Conservation (phyloP, 1,140 invertebrate species). For the Lepidurus couesii region DNA sequence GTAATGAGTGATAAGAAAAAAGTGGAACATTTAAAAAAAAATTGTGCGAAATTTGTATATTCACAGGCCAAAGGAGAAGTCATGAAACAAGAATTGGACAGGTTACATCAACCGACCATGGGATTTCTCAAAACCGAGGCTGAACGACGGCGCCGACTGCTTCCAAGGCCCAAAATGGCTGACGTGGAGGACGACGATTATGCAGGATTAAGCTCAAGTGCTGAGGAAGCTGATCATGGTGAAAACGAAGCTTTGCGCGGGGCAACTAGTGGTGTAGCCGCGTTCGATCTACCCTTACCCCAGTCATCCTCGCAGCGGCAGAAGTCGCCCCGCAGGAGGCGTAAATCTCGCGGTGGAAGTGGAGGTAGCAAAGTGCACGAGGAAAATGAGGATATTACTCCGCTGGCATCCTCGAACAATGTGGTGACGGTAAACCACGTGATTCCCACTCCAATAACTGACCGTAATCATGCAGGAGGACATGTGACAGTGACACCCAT, state of each 20-base stretch:
- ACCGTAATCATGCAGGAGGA: conserved; percentile 52
- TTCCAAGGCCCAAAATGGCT: neutral
- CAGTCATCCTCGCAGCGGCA: neutral
- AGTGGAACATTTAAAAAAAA: too few species aligned
- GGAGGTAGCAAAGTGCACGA: neutral
- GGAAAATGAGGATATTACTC: neutral
- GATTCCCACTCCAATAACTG: neutral
- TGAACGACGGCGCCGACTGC: neutral
- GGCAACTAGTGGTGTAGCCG: neutral
- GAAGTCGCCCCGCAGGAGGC: neutral
- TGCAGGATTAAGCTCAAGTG: conserved; percentile 15
- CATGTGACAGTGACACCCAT: conserved; percentile 39
- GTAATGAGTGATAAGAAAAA: neutral
- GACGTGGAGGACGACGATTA: conserved; percentile 5
- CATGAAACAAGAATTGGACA: neutral
- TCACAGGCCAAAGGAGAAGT: neutral
- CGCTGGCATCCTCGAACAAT: neutral
- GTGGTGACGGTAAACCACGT: conserved; percentile 7
- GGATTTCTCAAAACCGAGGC: conserved; percentile 1
- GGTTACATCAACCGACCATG: neutral
- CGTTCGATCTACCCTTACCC: neutral
- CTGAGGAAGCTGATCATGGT: neutral
- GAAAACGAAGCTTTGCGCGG: neutral
- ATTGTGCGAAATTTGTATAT: neutral
- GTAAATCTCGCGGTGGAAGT: conserved; percentile 3